A percentile compares a stretch with the other conserved stretches of the same genome.
phyloP scores from a whole-genome alignment of 1,140 invertebrate species.

The Batillaria attramentaria region DNA sequence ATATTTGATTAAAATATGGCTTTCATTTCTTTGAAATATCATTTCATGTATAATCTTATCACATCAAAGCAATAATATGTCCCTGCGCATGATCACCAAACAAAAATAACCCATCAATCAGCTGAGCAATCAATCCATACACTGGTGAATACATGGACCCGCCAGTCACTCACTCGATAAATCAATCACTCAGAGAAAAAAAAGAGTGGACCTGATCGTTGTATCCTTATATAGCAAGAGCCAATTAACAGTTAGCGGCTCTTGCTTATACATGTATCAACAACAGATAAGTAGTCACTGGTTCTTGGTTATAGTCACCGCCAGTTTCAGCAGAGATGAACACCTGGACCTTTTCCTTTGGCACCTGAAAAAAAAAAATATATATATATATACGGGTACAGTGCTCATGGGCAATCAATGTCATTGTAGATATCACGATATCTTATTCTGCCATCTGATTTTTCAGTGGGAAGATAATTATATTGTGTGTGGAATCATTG shows the following conservation, averaged over 20 bases:
- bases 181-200: not conserved
- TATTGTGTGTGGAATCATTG: too few relatives aligned
- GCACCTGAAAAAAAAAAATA: conserved; percentile 55
- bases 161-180: not conserved
- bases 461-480: too few relatives aligned
- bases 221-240: too few relatives aligned
- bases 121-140: not conserved
- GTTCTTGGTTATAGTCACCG: not conserved
- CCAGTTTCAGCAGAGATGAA: conserved; percentile 70
- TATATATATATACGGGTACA: not conserved
- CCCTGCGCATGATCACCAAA: not conserved
- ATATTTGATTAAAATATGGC: not conserved
- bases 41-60: not conserved
- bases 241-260: too few relatives aligned
- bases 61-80: not conserved
- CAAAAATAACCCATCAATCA: not conserved
- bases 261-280: too few relatives aligned
- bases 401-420: too few relatives aligned
- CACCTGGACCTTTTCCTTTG: conserved; percentile 66
- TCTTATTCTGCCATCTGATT: too few relatives aligned
- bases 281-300: not conserved
- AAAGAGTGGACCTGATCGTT: too few relatives aligned
- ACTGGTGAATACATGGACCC: not conserved
- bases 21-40: not conserved
- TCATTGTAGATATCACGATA: too few relatives aligned